phyloP scores from a whole-genome alignment of 92 coral and sea anemone genomes.

The Siderastrea siderea region DNA sequence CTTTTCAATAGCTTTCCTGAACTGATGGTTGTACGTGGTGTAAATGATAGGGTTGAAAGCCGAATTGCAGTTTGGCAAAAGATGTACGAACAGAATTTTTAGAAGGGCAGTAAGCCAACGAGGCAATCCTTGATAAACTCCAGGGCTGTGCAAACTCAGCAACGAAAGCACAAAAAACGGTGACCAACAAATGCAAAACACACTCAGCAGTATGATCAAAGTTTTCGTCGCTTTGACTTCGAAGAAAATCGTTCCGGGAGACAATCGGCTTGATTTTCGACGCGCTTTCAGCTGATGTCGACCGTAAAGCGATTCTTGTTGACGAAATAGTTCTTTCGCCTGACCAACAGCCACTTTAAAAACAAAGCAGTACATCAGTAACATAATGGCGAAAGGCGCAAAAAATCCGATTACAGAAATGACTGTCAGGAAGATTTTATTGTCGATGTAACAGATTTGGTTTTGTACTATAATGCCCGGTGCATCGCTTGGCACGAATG shows the following conservation, averaged over 20 bases:
- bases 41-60: constrained; percentile 89
- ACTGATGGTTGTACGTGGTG: constrained; percentile 89
- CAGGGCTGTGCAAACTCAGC: constrained; percentile 78
- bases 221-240: constrained; percentile 96
- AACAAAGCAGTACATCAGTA: constrained; percentile 91
- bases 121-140: constrained; percentile 52
- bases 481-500: constrained; percentile 72
- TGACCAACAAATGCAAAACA: constrained; percentile 92
- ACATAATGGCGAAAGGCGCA: constrained; percentile 85
- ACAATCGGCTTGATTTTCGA: constrained; percentile 52
- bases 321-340: constrained; percentile 80
- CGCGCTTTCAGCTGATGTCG: constrained; percentile 33
- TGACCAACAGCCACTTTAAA: constrained; percentile 89
- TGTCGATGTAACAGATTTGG: constrained; percentile 73
- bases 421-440: constrained; percentile 81
- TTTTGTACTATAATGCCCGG: constrained; percentile 78
- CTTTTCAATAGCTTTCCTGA: constrained; percentile 74
- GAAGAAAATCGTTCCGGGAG: constrained; percentile 68
- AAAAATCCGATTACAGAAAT: constrained; percentile 83
- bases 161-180: constrained; percentile 83
- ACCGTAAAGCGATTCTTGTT: constrained; percentile 66
- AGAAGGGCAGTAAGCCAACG: constrained; percentile 57
- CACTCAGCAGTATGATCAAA: constrained; percentile 79
- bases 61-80: constrained; percentile 87
- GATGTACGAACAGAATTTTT: constrained; percentile 69